Evolutionary conservation across 2,797 vertebrate genomes (phyloP).

Genomic region (Gobionotothen gibberifrons): DNA sequence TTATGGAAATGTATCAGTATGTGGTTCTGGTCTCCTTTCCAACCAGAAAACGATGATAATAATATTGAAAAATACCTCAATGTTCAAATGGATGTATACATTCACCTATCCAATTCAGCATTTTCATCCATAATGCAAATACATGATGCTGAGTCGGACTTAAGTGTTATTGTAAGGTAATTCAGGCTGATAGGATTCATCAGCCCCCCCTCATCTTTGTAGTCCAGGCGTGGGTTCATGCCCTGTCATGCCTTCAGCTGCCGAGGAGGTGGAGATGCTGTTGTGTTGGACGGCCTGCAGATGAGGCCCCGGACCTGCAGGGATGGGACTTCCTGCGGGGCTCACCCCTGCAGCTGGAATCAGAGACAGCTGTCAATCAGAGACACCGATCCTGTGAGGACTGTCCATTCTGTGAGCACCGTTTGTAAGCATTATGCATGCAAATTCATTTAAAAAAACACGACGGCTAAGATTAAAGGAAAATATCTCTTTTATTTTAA

Average conservation of each 20-base stretch:
- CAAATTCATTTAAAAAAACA: slow-evolving; percentile 62
- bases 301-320: slow-evolving; percentile 86
- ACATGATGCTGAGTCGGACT: slow-evolving; percentile 33
- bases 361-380: slow-evolving; percentile 78
- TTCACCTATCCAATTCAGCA: slow-evolving; percentile 39
- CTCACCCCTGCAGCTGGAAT: slow-evolving; percentile 92
- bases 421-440: not conserved
- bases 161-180: slow-evolving; percentile 18
- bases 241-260: slow-evolving; percentile 85
- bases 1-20: slow-evolving; percentile 38
- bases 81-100: slow-evolving; percentile 30
- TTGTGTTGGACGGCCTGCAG: slow-evolving; percentile 96
- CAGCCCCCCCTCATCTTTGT: slow-evolving; percentile 11
- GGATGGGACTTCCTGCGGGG: slow-evolving; percentile 89
- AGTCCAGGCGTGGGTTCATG: slow-evolving; percentile 85
- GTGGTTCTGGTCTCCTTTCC: slow-evolving; percentile 28
- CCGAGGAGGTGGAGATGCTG: slow-evolving; percentile 94
- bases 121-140: slow-evolving; percentile 34
- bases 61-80: slow-evolving; percentile 31
- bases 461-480: slow-evolving; percentile 65
- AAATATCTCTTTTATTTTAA: slow-evolving; percentile 81
- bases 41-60: slow-evolving; percentile 22
- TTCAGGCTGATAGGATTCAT: slow-evolving; percentile 26
- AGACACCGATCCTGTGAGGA: slow-evolving; percentile 45
- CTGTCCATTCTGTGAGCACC: slow-evolving; percentile 21